phyloP scores from a whole-genome alignment of 2,888 invertebrate genomes.

The Galeruca laticollis region DNA sequence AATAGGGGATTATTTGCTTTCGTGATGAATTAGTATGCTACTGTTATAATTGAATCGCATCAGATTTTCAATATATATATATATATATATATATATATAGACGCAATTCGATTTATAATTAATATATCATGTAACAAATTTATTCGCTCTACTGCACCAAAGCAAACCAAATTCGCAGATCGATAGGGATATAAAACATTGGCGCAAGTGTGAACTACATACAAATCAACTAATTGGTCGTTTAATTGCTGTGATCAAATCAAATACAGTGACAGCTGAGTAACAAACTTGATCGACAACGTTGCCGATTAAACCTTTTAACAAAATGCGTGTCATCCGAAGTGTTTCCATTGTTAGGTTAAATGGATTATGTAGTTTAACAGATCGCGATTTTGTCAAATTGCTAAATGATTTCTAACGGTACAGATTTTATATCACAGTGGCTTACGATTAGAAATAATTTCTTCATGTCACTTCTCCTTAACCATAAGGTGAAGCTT shows the following conservation, averaged over 20 bases:
- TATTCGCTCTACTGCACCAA: not conserved
- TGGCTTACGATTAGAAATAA: not conserved
- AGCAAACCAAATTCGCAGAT: not conserved
- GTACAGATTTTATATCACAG: not conserved
- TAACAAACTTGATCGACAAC: not conserved
- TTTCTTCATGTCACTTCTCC: too few relatives aligned
- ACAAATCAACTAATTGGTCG: slow-evolving; percentile 13
- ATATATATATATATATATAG: not conserved
- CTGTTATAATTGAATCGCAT: not conserved
- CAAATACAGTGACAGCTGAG: not conserved
- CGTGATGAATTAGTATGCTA: not conserved
- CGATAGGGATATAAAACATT: not conserved
- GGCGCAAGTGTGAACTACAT: slow-evolving; percentile 13
- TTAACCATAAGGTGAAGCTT: too few relatives aligned
- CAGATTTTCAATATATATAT: not conserved
- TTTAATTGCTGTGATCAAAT: slow-evolving; percentile 3
- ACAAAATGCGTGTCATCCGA: not conserved
- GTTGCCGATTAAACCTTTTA: not conserved
- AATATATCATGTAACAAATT: not conserved
- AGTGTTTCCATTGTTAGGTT: not conserved
- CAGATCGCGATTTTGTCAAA: not conserved
- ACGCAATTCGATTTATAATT: slow-evolving; percentile 1
- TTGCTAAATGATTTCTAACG: not conserved
- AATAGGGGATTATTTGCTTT: not conserved
- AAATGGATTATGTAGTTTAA: not conserved